Conservation (phyloP, 2,113 vertebrate genomes). For the Pelvicachromis taeniatus region DNA sequence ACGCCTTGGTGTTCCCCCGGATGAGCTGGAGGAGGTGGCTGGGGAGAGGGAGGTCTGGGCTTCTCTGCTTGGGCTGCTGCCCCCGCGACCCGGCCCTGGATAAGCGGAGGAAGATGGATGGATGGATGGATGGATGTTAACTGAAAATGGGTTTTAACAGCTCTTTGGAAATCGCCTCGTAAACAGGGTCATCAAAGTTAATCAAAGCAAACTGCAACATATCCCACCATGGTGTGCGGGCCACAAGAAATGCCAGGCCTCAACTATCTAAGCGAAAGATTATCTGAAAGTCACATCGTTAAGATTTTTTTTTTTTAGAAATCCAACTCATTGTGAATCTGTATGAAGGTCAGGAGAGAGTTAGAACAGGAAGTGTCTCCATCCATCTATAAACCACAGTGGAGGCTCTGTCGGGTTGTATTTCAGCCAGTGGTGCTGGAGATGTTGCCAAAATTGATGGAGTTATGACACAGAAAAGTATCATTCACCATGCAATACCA, state of each 20-base stretch:
- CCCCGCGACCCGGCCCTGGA: too few species aligned
- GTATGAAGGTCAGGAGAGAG: background rate
- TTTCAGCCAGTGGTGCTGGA: accelerated
- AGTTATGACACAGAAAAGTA: background rate
- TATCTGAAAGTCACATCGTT: background rate
- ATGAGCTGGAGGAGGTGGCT: too few species aligned
- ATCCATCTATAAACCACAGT: background rate
- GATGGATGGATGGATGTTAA: too few species aligned
- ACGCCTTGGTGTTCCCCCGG: too few species aligned
- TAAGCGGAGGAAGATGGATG: too few species aligned
- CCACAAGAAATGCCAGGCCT: background rate
- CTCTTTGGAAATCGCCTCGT: background rate
- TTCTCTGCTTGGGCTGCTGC: too few species aligned
- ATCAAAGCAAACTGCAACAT: background rate
- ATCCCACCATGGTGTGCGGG: background rate
- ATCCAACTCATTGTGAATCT: accelerated
- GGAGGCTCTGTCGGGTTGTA: background rate
- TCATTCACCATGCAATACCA: background rate
- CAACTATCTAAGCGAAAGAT: accelerated
- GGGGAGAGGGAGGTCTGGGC: too few species aligned
- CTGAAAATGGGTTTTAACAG: background rate
- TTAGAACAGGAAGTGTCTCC: background rate
- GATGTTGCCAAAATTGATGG: too few species aligned
- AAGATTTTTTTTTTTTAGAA: background rate
- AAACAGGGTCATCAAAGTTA: background rate